These are phyloP conservation scores for Dendrolimus punctatus DNA, from an alignment of 1,140 invertebrate species.

Conservation along the genomic window DNA sequence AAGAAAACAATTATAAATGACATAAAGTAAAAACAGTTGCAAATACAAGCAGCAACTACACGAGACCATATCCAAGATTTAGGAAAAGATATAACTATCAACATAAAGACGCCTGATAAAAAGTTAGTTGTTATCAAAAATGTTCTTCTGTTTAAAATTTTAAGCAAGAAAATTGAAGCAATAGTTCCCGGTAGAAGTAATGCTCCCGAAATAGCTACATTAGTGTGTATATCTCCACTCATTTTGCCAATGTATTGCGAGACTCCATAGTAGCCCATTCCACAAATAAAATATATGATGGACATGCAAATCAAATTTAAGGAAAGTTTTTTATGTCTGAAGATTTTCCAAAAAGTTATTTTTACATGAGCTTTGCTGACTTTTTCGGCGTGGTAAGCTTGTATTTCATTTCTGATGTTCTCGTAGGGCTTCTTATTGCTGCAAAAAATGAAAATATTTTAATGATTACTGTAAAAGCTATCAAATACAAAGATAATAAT, in stretches of 20 bases:
- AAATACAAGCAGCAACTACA: conserved; percentile 69
- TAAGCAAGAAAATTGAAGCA: conserved; percentile 75
- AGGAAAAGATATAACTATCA: conserved; percentile 72
- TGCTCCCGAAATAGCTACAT: conserved; percentile 77
- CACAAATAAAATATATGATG: conserved; percentile 79
- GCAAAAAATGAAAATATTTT: conserved; percentile 11
- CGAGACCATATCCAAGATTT: conserved; percentile 23
- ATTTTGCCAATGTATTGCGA: conserved; percentile 81
- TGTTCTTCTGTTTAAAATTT: conserved; percentile 73
- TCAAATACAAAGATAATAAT: neutral
- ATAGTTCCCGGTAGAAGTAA: conserved; percentile 77
- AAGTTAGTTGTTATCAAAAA: conserved; percentile 75
- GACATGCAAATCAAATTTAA: conserved; percentile 68
- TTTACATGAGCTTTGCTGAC: conserved; percentile 11
- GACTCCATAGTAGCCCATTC: conserved; percentile 82
- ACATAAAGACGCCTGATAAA: conserved; percentile 73
- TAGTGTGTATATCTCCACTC: conserved; percentile 79
- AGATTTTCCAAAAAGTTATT: conserved; percentile 41
- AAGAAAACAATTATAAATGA: conserved; percentile 73
- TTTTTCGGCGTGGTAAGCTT: conserved; percentile 22
- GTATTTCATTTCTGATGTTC: conserved; percentile 33
- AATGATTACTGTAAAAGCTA: no score
- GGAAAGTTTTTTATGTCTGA: conserved; percentile 31
- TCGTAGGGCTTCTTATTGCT: conserved; percentile 25
- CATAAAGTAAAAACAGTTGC: conserved; percentile 70